Base-by-base conservation (phyloP, 2,888 invertebrate species). In the Archips xylosteana region DNA sequence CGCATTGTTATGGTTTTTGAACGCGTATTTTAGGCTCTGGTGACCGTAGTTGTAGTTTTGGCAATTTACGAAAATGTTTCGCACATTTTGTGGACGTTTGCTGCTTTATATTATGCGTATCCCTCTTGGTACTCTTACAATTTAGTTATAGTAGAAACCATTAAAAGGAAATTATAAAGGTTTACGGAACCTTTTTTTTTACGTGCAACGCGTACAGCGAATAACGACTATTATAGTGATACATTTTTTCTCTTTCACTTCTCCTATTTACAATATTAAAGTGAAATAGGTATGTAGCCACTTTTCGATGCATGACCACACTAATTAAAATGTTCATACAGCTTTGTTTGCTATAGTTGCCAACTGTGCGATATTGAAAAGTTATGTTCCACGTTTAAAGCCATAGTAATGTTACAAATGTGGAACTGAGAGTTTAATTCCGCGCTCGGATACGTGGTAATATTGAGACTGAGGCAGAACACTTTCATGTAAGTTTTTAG, bases 1-100 rank as follows among this genome's bases (percentile, higher is more conserved):
- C 79, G 71, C 36, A 66, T 73, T 66, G 64, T 62, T 61, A 72
- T 71, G 74, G 66, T 77, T 75, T 70, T 70, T 73, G 75, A 67
- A 70, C 70, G 70, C 65, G 54, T 15, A 42, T 39, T 15, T 65
- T 69, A 63, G 64, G 70, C 61, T 45, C 72, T 45, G 65, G 54
- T 70, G 66, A 13, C 39, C 49, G 62, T 49, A 47, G 63, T 63
- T 45, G 62, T 49, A 34, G 63, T 63, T 45, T 32, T 32, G 12
- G 57, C 12, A 23, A 10, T 57, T 54, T 23, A 54, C 8, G 54
- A 23, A 54, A 54, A 54, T 57, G 57, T 54, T 54, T 54, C 54
- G n/a, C 15, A 15, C 51, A 8, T 51, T 39, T 1, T 51, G 15
- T 9, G 51, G 45, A 45, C 45, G 12, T 10, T 45, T 45, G 45